Evolutionary conservation across 1,140 invertebrate genomes (phyloP), one percentile per base, ranked within the genome.

Genomic region (Geopemphigus sp.): DNA sequence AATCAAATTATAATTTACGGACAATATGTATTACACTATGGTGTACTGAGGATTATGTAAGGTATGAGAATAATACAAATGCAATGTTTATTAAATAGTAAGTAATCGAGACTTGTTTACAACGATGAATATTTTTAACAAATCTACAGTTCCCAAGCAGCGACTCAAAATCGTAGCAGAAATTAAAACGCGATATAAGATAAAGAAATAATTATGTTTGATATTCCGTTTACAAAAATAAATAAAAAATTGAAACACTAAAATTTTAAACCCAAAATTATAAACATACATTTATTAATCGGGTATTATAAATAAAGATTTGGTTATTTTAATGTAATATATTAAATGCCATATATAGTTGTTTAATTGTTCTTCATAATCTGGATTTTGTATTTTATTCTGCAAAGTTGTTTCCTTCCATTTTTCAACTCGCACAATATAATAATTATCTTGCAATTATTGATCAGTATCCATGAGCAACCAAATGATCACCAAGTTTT

Each of bases 401-500:
- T 17, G 12, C 15, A 32, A 59, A 15, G 32, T 32, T 59, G n/a
- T 63, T 53, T 70, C 29, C 50, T 72, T 19, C 26, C 12, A 59
- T 63, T 78, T 61, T 78, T 39, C 24, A 22, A 78, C 26, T 14
- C 22, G 61, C 39, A 72, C 57, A n/a, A 19, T 22, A 56, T 8
- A n/a, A 22, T 66, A 54, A 29, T 32, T 0, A 26, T 73, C 39
- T 45, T 74, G n/a, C 12, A 74, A 74, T 57, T 78, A 11, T 63
- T 80, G 85, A 85, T 90, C 95, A 95, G 92, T 94, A 96, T 90
- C 94, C 94, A 89, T 93, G 95, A 88, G 90, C 92, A 89, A 95
- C 90, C 90, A 95, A 91, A 91, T 96, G 95, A 88, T 96, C 94
- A 89, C 94, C 94, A 90, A 96, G 90, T 89, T 95, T 95, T 91